Evolutionary conservation across 1,140 invertebrate genomes (phyloP), one percentile per base, ranked within the genome.

Genomic region (Sogatella furcifera): DNA sequence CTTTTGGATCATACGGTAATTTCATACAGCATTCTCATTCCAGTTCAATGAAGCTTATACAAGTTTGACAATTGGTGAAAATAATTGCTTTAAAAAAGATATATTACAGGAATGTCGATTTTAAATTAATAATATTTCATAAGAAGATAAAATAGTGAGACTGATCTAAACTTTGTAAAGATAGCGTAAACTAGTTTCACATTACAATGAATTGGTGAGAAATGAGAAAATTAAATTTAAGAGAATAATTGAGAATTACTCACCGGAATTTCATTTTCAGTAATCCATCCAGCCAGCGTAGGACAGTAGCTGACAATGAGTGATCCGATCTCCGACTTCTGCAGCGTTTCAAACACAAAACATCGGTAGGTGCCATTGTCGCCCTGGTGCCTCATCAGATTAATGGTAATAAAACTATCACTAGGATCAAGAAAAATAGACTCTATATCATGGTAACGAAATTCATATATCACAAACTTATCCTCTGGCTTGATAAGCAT

Each of bases 301-400:
- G 92, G 91, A 67, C 84, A 93, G 71, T 97, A 97, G 43, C 91
- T 92, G 2, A 92, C 89, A 66, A 96, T 93, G 21, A 97, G 74
- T 69, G 90, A 90, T 5, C 92, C 93, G 60, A 95, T 93, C 77
- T 95, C 92, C 64, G 85, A 81, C 71, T 95, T 95, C 68, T 92
- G 88, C 11, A 78, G 71, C 1, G 92, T 94, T 73, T 96, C 93
- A 70, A 97, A 94, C 14, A 96, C 92, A 72, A 94, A 95, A 75
- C 92, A 95, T 67, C 91, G 90, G 76, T 85, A 86, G 46, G 80
- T 80, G 15, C 64, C 66, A 19, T 64, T 66, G 43, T 68, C 64
- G 15, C 65, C 66, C 64, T 79, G 80, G 62, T 81, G 81, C 65
- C 81, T 76, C 41, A 84, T 75, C 57, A 84, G 65, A 62, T 81